Base-by-base conservation (phyloP, 2,888 invertebrate species). In the Syrista parreyssii region DNA sequence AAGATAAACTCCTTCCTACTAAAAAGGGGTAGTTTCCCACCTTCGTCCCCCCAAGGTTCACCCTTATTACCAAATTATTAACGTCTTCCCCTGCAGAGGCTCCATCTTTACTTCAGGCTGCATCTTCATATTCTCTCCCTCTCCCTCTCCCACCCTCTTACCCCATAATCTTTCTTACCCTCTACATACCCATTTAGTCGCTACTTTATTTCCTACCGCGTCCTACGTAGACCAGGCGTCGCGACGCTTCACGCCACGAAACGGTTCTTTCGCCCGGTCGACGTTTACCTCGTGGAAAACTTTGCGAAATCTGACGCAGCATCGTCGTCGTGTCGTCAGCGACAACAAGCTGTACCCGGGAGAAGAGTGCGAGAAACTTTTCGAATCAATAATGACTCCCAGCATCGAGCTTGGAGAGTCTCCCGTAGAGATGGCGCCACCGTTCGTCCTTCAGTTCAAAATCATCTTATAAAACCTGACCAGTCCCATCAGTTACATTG, bases 1-100 rank as follows among this genome's bases (percentile, higher is more conserved):
- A 87, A 88, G 87, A 89, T 88, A 86, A 89, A 88, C 84, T 86
- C 86, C 83, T 86, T 82, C 55, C 23, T 55, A 15, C 23, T 55
- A 83, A 82, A 82, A 80, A 82, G 82, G 81, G 82, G 82, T 82
- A 77, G 77, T 78, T 55, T 23, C 55, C 55, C 55, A 55, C 23
- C 23, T 55, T 23, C 23, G 6, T 4, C 40, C 40, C 40, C 55
- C 55, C 9, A 55, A 23, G 55, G 23, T 55, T 55, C 55, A 23
- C 23, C 55, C 55, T 55, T 55, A 55, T 55, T 55, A 55, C 23
- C 55, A 55, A 55, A 55, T 55, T 55, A 55, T 55, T 55, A 55
- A 55, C 55, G 55, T 55, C 23, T 23, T 9, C 23, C 9, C 55
- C 55, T 9, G 55, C 55, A 55, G 9, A 9, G 23, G 55, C 55